Evolutionary conservation across 1,140 invertebrate genomes (phyloP).

Genomic region (Drosophila pachea): DNA sequence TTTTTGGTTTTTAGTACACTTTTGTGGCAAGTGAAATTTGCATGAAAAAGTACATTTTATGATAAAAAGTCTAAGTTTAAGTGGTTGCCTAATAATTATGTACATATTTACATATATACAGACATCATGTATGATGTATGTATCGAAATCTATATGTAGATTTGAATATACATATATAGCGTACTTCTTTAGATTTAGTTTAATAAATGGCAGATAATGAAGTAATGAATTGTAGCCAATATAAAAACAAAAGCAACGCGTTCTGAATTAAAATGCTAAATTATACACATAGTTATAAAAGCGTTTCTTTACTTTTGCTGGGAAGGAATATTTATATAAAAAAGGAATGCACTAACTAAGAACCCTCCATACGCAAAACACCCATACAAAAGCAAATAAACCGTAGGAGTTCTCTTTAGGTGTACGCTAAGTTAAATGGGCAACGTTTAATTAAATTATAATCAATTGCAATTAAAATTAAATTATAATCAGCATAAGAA

Average conservation of each 20-base stretch:
- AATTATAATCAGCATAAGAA: conserved; percentile 58
- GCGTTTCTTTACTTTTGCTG: conserved; percentile 35
- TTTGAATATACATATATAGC: conserved; percentile 49
- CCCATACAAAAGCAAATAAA: conserved; percentile 33
- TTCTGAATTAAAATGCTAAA: conserved; percentile 61
- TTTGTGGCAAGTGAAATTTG: conserved; percentile 53
- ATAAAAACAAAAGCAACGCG: conserved; percentile 42
- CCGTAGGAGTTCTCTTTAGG: conserved; percentile 52
- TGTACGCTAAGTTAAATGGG: conserved; percentile 58
- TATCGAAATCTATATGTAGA: conserved; percentile 31
- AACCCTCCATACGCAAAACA: conserved; percentile 61
- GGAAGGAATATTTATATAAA: conserved; percentile 15
- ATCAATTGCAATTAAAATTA: conserved; percentile 48
- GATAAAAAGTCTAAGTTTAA: conserved; percentile 55
- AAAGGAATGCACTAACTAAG: conserved; percentile 14
- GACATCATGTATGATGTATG: conserved; percentile 17
- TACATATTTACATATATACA: conserved; percentile 59
- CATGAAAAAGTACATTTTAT: conserved; percentile 55
- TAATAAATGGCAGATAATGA: conserved; percentile 66
- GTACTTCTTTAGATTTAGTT: conserved; percentile 66
- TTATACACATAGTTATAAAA: conserved; percentile 17
- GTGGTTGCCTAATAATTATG: conserved; percentile 75
- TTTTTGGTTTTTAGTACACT: conserved; percentile 67
- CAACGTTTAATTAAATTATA: conserved; percentile 39
- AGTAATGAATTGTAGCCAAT: conserved; percentile 64